Base-by-base conservation (phyloP, 2,113 vertebrate genomes). In the Elephantulus edwardii region DNA sequence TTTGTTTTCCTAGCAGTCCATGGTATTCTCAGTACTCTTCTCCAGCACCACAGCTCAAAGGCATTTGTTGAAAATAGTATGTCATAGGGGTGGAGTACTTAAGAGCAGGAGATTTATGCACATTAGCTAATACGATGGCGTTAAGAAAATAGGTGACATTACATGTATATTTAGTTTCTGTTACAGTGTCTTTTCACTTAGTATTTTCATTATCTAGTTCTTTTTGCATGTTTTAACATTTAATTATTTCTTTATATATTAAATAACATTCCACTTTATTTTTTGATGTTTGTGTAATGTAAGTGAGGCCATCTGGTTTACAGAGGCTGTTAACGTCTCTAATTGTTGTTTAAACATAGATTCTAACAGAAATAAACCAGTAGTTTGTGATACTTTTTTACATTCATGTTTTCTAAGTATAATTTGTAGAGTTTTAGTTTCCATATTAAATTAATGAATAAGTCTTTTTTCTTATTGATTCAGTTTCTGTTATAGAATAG, bases 271-370 rank as follows among this genome's bases (percentile, higher is more conserved):
- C 0, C 19, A 16, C 46, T 77, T 28, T 89, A 70, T 35, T 38
- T 94, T 85, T 83, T 56, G 46, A 48, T 60, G 40, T 75, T 77
- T 92, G 58, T 52, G 44, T 84, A 75, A 74, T 70, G 14, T 64
- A 52, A 70, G n/a, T n/a, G 83, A 28, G n/a, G 11, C 71, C 42
- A 42, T 52, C 14, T 78, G 60, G 8, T 70, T 85, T 83, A 54
- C 56, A 83, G 33, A 80, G 46, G 48, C 17, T 72, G 5, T 71
- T 92, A 13, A 24, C 8, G 3, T 88, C 19, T 93, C 10, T 92
- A 54, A 52, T 92, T 91, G 42, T 71, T 85, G 26, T n/a, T 87
- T 62, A 90, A 64, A 90, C 76, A 92, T 86, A 92, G n/a, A 79
- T 91, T 91, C 19, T 33, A 66, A 83, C 70, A 46, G 10, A 79